Evolutionary conservation across 1,140 invertebrate genomes (phyloP), one percentile per base, ranked within the genome.

Genomic region (Brachionus koreanus): DNA sequence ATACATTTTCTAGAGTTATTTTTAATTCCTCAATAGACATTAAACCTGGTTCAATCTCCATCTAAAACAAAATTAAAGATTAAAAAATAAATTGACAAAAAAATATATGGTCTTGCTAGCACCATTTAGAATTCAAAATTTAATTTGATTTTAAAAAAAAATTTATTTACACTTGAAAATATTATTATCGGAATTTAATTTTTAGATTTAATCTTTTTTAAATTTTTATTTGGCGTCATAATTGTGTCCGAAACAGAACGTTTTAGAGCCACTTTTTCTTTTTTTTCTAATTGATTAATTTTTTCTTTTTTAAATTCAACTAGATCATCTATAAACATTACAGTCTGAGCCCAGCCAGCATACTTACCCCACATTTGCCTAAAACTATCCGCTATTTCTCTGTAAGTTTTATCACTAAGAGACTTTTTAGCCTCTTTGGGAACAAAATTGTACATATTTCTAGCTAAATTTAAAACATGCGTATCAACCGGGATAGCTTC

Each of bases 401-500:
- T 61, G 25, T 79, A 79, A 33, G 46, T 43, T 35, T 79, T 79
- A 39, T 79, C 76, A 16, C 12, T 61, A 0, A 79, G 33, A 1
- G 76, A 61, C 57, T 65, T 79, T 79, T 79, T 79, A 0, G 49
- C 13, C 10, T 79, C 33, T 23, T 37, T 33, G 0, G 76, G 61
- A 43, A 65, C 76, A 43, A 79, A 79, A 35, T 65, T 42, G 29
- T 79, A 79, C 39, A 79, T 42, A 25, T 57, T 61, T 19, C 25
- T 89, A 3, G 94, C 95, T 77, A 98, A 93, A 90, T 98, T 94
- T 89, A 93, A 96, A 19, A 99, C 94, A 88, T 99, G 97, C 0
- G 95, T 98, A 87, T 99, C 97, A 1, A 98, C 93, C 12, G 97
- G 97, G 81, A 98, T 92, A 0, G 95, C 92, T 86, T 93, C 91